Base-by-base conservation (phyloP, 2,113 vertebrate species). In the Toxostoma redivivum region DNA sequence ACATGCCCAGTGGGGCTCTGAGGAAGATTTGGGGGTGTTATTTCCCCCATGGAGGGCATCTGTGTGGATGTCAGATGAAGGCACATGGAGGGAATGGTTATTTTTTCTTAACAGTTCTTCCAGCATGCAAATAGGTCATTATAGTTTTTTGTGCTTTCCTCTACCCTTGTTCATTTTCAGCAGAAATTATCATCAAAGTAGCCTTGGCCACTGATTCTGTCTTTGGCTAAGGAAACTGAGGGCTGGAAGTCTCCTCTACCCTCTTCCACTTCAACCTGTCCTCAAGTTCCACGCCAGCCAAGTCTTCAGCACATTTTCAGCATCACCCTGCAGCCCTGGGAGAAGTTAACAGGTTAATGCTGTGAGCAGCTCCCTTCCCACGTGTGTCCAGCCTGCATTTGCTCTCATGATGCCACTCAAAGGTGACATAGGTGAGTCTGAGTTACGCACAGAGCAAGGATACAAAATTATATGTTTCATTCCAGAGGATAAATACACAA, bases 401-500 rank as follows among this genome's bases (percentile, higher is more conserved):
- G 69, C 56, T 50, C 56, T 70, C 66, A 27, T 4, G 1, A 17
- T 87, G 60, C 47, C 62, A 22, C 60, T 51, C 62, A 48, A 74
- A 76, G 47, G 15, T 31, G 35, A 57, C 67, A 12, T 3, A 40
- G 72, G 15, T 65, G 72, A 87, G 48, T 40, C 72, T 81, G 77
- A 83, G 45, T 33, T 70, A 58, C 7, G 35, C 47, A 44, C 90
- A 78, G 73, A 74, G 56, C 51, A 83, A 85, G 64, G 82, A 73
- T 42, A 38, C 0, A 1, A 82, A 93, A 77, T 73, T 37, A 40
- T 19, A 22, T 23, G 77, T 66, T 74, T 58, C 3, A 73, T 82
- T 95, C 72, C 79, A 78, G 81, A 73, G 37, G 58, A 67, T 42
- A 96, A 93, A 88, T 61, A 86, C 9, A 53, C 12, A 94, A 94